Conservation (phyloP, 2,888 invertebrate genomes). For the Patella pellucida region DNA sequence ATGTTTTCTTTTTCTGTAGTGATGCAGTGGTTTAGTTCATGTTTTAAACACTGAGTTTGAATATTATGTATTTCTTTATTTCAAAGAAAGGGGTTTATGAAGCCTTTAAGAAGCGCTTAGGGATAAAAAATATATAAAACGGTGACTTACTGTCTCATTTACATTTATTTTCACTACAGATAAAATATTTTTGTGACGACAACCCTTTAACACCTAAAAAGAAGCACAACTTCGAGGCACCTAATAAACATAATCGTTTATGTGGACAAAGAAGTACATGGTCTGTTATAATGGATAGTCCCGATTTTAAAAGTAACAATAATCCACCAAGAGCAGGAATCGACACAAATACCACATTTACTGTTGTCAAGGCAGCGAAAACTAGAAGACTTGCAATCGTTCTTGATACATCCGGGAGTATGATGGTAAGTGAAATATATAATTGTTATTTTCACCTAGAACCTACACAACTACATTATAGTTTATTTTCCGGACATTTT, state of each 20-base stretch:
- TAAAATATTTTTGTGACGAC: slow-evolving; percentile 78
- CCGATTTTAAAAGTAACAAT: slow-evolving; percentile 53
- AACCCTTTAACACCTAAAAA: slow-evolving; percentile 33
- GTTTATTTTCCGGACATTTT: too few relatives aligned
- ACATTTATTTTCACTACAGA: slow-evolving; percentile 45
- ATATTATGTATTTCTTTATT: too few relatives aligned
- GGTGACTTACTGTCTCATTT: too few relatives aligned
- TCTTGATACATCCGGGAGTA: slow-evolving; percentile 44
- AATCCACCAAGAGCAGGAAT: slow-evolving; percentile 27
- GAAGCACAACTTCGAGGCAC: slow-evolving; percentile 76
- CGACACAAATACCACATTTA: slow-evolving; percentile 44
- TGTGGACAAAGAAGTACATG: slow-evolving; percentile 77
- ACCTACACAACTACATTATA: too few relatives aligned
- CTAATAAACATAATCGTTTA: slow-evolving; percentile 79
- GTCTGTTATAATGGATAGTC: slow-evolving; percentile 73
- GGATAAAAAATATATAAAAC: too few relatives aligned
- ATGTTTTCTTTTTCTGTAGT: too few relatives aligned
- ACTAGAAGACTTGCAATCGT: slow-evolving; percentile 42
- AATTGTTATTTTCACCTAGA: too few relatives aligned
- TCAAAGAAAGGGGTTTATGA: too few relatives aligned
- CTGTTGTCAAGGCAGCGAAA: slow-evolving; percentile 38
- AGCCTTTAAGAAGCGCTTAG: too few relatives aligned
- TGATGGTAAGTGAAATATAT: slow-evolving; percentile 20
- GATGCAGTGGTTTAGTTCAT: too few relatives aligned
- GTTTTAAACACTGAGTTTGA: too few relatives aligned